Evolutionary conservation across 2,888 invertebrate species (phyloP).

Genomic region (Dryomyza anilis): DNA sequence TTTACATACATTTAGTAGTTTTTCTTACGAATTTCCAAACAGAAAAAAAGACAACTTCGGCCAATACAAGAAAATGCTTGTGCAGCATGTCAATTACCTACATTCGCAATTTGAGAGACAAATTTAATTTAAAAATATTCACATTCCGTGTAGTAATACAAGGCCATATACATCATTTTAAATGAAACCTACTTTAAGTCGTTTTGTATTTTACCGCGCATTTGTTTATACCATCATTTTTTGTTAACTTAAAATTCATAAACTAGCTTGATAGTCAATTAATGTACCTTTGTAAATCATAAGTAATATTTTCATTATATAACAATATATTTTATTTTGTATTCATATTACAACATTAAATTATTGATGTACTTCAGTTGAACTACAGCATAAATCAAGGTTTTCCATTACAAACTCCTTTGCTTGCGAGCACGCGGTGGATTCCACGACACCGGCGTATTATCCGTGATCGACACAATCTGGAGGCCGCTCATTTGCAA

Average conservation of each 20-base stretch:
- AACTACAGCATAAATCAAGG: not conserved
- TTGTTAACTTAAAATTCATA: not conserved
- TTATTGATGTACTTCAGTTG: not conserved
- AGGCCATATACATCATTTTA: not conserved
- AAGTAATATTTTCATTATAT: constrained; percentile 20
- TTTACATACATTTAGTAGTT: no score
- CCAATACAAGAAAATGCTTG: no score
- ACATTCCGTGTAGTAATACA: not conserved
- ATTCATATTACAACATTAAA: not conserved
- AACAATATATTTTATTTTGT: no score
- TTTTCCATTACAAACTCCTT: constrained; percentile 74
- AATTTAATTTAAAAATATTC: no score
- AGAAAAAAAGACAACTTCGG: no score
- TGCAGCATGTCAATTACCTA: no score
- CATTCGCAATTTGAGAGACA: no score
- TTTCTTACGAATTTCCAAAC: no score
- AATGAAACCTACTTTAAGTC: not conserved
- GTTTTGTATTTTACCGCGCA: not conserved
- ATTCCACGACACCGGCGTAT: constrained; percentile 81
- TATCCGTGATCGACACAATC: constrained; percentile 92
- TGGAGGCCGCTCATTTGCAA: constrained; percentile 89
- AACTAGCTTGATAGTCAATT: constrained; percentile 15
- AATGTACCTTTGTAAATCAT: constrained; percentile 30
- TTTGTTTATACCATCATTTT: constrained; percentile 26
- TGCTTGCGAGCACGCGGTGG: constrained; percentile 84